A percentile compares a stretch with the other conserved stretches of the same genome.
These are phyloP conservation scores for Otis tarda DNA, from an alignment of 2,113 vertebrate species.

Conservation along the genomic window DNA sequence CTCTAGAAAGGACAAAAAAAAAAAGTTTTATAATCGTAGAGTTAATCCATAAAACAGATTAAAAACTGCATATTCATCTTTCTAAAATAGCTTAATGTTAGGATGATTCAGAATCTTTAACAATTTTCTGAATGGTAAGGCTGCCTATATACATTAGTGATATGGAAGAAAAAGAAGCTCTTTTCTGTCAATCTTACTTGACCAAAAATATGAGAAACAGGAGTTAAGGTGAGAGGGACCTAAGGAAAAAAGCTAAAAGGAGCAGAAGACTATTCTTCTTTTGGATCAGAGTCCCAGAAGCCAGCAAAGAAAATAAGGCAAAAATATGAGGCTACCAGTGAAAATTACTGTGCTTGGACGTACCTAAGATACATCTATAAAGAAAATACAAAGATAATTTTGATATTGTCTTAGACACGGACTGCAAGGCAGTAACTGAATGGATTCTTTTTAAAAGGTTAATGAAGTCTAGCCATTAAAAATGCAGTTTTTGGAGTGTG, in stretches of 20 bases:
- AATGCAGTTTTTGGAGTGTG: not conserved
- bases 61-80: not conserved
- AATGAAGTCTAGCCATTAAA: not conserved
- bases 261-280: not conserved
- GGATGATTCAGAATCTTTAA: not conserved
- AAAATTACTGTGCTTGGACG: not conserved
- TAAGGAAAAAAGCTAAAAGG: not conserved
- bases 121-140: not conserved
- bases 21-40: not conserved
- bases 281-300: not conserved
- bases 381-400: not conserved
- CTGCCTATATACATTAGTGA: not conserved
- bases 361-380: not conserved
- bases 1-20: not conserved
- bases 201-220: not conserved
- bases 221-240: not conserved
- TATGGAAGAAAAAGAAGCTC: not conserved
- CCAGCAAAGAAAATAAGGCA: not conserved
- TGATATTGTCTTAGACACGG: not conserved
- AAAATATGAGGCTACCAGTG: not conserved
- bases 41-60: not conserved
- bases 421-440: not conserved
- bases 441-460: not conserved
- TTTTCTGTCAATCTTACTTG: not conserved
- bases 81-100: not conserved